Conservation (phyloP, 2,888 invertebrate species). For the Deilephila porcellus region DNA sequence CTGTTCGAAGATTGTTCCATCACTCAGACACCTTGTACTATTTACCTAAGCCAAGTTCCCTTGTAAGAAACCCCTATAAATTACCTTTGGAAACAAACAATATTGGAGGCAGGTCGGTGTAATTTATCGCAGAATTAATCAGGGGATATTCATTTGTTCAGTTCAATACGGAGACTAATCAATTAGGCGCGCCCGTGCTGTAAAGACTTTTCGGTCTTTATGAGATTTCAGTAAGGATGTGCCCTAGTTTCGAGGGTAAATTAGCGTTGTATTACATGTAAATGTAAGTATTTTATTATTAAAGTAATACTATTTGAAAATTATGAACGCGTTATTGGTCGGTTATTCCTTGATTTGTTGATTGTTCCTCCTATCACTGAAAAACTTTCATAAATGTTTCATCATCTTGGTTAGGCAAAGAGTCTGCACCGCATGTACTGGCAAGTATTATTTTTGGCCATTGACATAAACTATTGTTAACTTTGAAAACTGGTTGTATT, state of each 20-base stretch:
- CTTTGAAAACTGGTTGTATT: too few species aligned
- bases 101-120: slow-evolving; percentile 28
- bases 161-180: slow-evolving; percentile 52
- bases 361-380: too few species aligned
- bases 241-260: slow-evolving; percentile 31
- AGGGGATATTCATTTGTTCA: slow-evolving; percentile 52
- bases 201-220: slow-evolving; percentile 30
- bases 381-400: too few species aligned
- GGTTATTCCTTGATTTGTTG: too few species aligned
- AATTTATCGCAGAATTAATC: slow-evolving; percentile 54
- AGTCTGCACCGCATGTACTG: too few species aligned
- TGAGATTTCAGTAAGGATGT: slow-evolving; percentile 25
- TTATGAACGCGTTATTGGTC: too few species aligned
- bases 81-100: slow-evolving; percentile 40
- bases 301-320: too few species aligned
- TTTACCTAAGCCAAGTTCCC: slow-evolving; percentile 16
- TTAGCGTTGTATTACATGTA: slow-evolving; percentile 7
- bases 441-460: too few species aligned
- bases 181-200: slow-evolving; percentile 50
- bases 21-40: background rate
- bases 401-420: too few species aligned
- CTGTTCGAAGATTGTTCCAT: background rate
- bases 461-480: too few species aligned
- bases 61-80: slow-evolving; percentile 38
- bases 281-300: background rate